phyloP scores from a whole-genome alignment of 2,888 invertebrate species.

The Diloba caeruleocephala region DNA sequence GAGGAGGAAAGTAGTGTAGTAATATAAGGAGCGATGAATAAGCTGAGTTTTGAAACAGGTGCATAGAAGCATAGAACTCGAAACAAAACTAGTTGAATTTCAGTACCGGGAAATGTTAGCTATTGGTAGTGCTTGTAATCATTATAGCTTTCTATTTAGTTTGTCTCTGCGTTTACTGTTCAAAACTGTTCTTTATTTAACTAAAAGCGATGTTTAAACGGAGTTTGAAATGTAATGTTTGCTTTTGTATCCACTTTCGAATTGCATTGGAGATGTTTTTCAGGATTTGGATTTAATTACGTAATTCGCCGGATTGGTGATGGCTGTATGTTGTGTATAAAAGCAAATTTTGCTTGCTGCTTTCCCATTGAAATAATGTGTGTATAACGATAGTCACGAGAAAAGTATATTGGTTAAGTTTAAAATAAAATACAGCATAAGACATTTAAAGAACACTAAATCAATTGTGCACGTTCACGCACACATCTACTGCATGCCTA shows the following conservation, averaged over 20 bases:
- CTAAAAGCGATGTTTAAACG: not conserved
- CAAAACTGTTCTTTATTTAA: constrained; percentile 16
- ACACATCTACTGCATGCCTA: constrained; percentile 32
- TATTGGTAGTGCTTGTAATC: constrained; percentile 23
- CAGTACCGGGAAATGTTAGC: constrained; percentile 15
- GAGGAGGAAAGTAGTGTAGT: constrained; percentile 9
- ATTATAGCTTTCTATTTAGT: constrained; percentile 30
- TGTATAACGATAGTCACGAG: too few species aligned
- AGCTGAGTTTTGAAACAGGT: constrained; percentile 24
- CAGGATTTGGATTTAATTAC: too few species aligned
- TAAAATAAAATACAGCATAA: too few species aligned
- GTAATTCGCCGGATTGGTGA: too few species aligned
- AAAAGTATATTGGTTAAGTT: too few species aligned
- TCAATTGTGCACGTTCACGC: constrained; percentile 1
- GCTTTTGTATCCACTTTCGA: constrained; percentile 2
- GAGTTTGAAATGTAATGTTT: not conserved
- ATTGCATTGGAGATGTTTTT: too few species aligned
- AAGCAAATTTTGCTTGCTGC: too few species aligned
- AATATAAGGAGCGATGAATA: constrained; percentile 3
- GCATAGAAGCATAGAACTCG: constrained; percentile 7
- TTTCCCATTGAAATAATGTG: too few species aligned
- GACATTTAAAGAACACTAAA: too few species aligned
- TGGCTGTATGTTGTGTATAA: too few species aligned
- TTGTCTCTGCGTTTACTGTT: constrained; percentile 8
- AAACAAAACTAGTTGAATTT: constrained; percentile 21